These are phyloP conservation scores for Zaprionus capensis DNA, from an alignment of 1,140 invertebrate species.

Conservation along the genomic window DNA sequence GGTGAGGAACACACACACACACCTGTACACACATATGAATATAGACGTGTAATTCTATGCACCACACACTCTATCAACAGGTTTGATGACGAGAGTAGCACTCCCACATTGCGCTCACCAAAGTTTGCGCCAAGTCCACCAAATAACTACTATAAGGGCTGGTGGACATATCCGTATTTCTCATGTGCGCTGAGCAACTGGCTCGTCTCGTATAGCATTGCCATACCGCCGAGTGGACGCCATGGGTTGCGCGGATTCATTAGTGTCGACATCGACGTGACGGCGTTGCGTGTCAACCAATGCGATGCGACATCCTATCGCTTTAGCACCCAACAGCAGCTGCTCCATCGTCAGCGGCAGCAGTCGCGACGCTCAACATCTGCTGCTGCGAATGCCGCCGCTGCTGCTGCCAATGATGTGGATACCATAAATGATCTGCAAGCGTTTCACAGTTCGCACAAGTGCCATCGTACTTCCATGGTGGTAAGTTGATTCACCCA, in stretches of 20 bases:
- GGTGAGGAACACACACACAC: slow-evolving; percentile 79
- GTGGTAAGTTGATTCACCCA: slow-evolving; percentile 85
- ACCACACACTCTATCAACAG: slow-evolving; percentile 46
- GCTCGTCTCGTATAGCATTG: slow-evolving; percentile 91
- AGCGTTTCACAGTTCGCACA: slow-evolving; percentile 92
- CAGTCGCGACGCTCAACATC: slow-evolving; percentile 36
- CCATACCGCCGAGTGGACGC: slow-evolving; percentile 87
- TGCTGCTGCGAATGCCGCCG: neutral
- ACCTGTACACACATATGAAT: neutral
- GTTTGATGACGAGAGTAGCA: slow-evolving; percentile 85
- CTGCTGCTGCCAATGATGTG: slow-evolving; percentile 38
- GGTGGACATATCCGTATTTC: slow-evolving; percentile 93
- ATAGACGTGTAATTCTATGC: slow-evolving; percentile 1
- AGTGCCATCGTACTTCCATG: slow-evolving; percentile 92
- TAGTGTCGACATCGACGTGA: slow-evolving; percentile 93
- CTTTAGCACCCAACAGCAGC: slow-evolving; percentile 59
- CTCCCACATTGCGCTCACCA: slow-evolving; percentile 86
- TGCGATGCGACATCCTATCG: slow-evolving; percentile 87
- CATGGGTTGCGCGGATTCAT: slow-evolving; percentile 90
- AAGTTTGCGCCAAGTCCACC: slow-evolving; percentile 89
- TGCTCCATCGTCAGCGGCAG: slow-evolving; percentile 39
- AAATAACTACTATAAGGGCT: slow-evolving; percentile 88
- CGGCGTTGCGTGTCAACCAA: slow-evolving; percentile 93
- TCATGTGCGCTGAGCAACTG: slow-evolving; percentile 89
- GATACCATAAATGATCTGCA: slow-evolving; percentile 85